These are phyloP conservation scores for Ciona savignyi DNA, from an alignment of 23 tunicate genomes.

Conservation along the genomic window DNA sequence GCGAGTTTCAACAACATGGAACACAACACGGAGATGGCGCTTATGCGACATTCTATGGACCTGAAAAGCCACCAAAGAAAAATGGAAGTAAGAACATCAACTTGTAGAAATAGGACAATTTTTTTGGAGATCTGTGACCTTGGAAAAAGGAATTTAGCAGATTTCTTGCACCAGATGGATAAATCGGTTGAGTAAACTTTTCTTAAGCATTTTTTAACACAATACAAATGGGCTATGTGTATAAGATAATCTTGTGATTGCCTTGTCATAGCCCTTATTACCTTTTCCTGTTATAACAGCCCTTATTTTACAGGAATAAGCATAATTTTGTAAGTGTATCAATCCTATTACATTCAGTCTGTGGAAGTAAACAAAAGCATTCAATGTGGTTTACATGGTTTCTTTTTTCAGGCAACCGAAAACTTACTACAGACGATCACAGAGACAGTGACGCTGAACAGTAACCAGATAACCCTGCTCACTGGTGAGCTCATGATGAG, in stretches of 20 bases:
- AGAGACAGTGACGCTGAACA: constrained; percentile 28
- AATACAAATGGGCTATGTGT: no score
- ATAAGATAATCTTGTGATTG: no score
- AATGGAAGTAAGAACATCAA: not conserved
- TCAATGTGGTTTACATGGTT: not conserved
- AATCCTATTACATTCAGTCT: no score
- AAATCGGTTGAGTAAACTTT: no score
- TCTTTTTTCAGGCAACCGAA: constrained; percentile 8
- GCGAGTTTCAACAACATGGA: not conserved
- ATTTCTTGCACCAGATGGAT: no score
- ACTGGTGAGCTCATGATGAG: constrained; percentile 6
- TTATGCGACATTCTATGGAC: not conserved
- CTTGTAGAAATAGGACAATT: no score
- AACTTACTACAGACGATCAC: constrained; percentile 16
- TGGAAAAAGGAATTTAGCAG: no score
- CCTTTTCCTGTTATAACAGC: not conserved
- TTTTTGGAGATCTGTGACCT: no score
- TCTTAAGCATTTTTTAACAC: no score
- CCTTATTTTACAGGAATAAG: no score
- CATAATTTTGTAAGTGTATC: no score
- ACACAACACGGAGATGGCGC: not conserved
- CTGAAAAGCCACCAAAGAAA: not conserved
- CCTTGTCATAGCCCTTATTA: not conserved
- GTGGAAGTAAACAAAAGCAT: no score
- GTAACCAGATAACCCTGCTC: constrained; percentile 17